Conservation (phyloP, 37 sponge, comb jelly and placozoan genomes). For the Mnemiopsis leidyi region DNA sequence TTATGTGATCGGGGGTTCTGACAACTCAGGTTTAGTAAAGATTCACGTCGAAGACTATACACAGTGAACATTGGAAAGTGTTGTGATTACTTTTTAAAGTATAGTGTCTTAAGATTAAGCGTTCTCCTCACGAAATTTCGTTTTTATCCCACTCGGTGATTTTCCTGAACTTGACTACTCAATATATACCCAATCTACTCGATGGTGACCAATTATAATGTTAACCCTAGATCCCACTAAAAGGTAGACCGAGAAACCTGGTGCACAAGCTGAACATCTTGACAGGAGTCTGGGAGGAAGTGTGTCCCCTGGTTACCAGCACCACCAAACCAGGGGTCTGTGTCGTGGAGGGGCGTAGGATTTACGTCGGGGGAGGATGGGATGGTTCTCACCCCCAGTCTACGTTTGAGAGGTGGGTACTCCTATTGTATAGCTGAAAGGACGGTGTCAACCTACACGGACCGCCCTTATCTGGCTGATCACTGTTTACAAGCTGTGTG, state of each 20-base stretch:
- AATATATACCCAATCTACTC: too few relatives aligned
- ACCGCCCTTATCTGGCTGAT: too few relatives aligned
- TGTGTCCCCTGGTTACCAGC: neutral
- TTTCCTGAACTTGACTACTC: too few relatives aligned
- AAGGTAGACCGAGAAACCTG: constrained; percentile 1
- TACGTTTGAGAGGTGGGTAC: constrained; percentile 39
- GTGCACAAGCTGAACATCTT: constrained; percentile 12
- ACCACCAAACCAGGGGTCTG: constrained; percentile 64
- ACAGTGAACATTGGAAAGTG: too few relatives aligned
- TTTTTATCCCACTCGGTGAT: too few relatives aligned
- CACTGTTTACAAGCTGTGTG: too few relatives aligned
- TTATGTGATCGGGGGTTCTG: constrained; percentile 52
- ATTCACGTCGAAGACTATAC: too few relatives aligned
- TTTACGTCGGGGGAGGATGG: constrained; percentile 62
- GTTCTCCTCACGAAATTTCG: too few relatives aligned
- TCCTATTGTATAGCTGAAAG: too few relatives aligned
- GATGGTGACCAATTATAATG: neutral
- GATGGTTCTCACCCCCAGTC: neutral
- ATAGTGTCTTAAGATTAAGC: too few relatives aligned
- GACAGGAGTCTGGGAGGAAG: neutral
- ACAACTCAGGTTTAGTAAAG: neutral
- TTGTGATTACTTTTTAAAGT: too few relatives aligned
- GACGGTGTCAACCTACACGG: too few relatives aligned
- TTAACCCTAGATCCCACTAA: neutral
- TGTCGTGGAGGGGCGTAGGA: neutral